Base-by-base conservation (phyloP, 2,797 vertebrate species). In the Percopsis omiscomaycus region DNA sequence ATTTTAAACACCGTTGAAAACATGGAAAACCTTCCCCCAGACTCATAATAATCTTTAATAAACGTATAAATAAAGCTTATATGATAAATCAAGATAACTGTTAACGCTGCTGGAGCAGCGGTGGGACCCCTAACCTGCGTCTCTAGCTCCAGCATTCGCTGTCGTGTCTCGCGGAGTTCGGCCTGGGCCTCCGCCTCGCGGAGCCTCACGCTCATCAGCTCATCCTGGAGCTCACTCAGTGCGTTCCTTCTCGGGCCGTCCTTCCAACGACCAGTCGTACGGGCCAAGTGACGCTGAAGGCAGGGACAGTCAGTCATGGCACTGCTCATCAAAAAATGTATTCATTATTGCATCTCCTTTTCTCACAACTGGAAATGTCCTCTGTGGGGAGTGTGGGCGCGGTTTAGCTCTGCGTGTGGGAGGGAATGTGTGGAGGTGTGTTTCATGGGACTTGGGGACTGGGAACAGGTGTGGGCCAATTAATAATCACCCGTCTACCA, bases 101-200 rank as follows among this genome's bases (percentile, higher is more conserved):
- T 37, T 27, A 2, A n/a, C 10, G 44, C 45, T 52, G 0, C 16
- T 0, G 2, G 15, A 32, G 30, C n/a, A 16, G n/a, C 1, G 6
- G 11, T 16, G 42, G 44, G 15, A 69, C 3, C 4, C 63, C 80
- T 75, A 86, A 98, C 98, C 95, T 98, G 97, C 0, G 96, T 98
- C 86, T 98, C 96, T 87, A 96, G 89, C 86, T 98, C 98, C 88
- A 98, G 91, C 92, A 95, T 92, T 82, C 95, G 94, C 83, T 98
- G 97, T n/a, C 94, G 92, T 13, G 91, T 94, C 84, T 99, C 98
- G 62, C 92, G 87, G 59, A 99, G 86, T 77, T 96, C 95, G 0
- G 96, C 97, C 69, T 97, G 96, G 45, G 93, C 95, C 89, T 99
- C 98, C 0, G 97, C 98, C 83, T 98, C 98, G 59, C 92, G 91